Percentiles rank a stretch among this genome's conserved stretches.
phyloP scores from a whole-genome alignment of 2,797 vertebrate genomes.

The Aeoliscus strigatus region DNA sequence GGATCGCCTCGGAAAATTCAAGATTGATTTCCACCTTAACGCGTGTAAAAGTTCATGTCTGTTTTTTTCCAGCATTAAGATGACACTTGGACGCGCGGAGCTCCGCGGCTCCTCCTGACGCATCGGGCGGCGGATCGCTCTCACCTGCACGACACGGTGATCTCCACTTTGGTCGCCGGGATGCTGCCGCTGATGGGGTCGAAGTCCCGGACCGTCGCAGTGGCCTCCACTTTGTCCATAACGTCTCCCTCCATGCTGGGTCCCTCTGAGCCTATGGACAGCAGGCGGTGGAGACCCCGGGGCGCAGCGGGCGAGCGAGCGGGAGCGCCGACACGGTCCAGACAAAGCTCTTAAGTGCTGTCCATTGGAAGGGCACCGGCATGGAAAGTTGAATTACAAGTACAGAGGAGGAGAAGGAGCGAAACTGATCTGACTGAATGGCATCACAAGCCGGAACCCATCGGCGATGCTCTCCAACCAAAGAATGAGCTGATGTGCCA shows the following conservation, averaged over 20 bases:
- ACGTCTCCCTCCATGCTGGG: slow-evolving; percentile 80
- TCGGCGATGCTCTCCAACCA: slow-evolving; percentile 38
- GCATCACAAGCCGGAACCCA: slow-evolving; percentile 39
- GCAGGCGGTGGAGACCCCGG: slow-evolving; percentile 38
- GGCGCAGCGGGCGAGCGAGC: slow-evolving; percentile 24
- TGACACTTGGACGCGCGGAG: slow-evolving; percentile 13
- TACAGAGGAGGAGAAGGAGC: background rate
- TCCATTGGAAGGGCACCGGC: slow-evolving; percentile 45
- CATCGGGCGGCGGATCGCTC: too few species aligned
- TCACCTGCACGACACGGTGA: slow-evolving; percentile 95
- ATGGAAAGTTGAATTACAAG: slow-evolving; percentile 58
- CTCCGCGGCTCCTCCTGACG: slow-evolving; percentile 22
- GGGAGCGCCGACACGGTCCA: slow-evolving; percentile 31
- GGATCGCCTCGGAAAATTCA: too few species aligned
- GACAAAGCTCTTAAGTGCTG: slow-evolving; percentile 47
- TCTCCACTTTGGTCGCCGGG: slow-evolving; percentile 93
- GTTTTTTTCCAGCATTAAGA: background rate
- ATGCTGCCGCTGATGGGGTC: slow-evolving; percentile 84
- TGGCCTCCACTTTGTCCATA: slow-evolving; percentile 86
- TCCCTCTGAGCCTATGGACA: slow-evolving; percentile 36
- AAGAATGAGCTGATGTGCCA: slow-evolving; percentile 52
- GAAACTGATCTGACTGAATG: slow-evolving; percentile 5
- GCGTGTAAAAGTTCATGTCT: too few species aligned
- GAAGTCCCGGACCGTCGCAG: slow-evolving; percentile 83
- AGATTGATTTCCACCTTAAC: too few species aligned